Evolutionary conservation across 2,113 vertebrate species (phyloP).

Genomic region (Nibea coibor): DNA sequence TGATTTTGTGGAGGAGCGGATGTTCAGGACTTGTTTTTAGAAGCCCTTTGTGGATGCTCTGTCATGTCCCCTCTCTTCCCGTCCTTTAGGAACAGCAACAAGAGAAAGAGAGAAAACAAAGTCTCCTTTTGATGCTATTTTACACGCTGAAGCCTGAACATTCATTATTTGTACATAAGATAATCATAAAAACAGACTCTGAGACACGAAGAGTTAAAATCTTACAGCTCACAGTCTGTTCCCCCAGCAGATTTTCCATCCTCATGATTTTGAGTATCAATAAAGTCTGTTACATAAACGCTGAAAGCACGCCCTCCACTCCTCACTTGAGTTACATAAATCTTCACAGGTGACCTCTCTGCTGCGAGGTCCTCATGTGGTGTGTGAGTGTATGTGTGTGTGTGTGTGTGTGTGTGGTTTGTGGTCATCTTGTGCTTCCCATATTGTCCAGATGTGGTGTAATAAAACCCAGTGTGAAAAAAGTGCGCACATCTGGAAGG

Average conservation of each 20-base stretch:
- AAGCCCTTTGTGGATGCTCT: conserved; percentile 17
- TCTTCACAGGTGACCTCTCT: conserved; percentile 50
- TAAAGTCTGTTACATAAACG: conserved; percentile 59
- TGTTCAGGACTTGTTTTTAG: conserved; percentile 41
- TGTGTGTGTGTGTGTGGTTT: conserved; percentile 29
- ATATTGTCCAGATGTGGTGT: conserved; percentile 62
- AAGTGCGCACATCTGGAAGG: conserved; percentile 65
- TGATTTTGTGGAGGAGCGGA: conserved; percentile 26
- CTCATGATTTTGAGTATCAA: conserved; percentile 38
- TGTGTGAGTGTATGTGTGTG: conserved; percentile 14
- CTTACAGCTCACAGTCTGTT: background rate
- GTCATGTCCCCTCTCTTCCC: conserved; percentile 4
- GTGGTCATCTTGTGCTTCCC: conserved; percentile 46
- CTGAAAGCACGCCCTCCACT: conserved; percentile 30
- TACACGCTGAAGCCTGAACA: background rate
- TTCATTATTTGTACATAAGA: no score
- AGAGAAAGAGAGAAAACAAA: background rate
- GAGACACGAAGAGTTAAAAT: background rate
- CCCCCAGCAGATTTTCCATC: conserved; percentile 24
- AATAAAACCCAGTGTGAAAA: conserved; percentile 52
- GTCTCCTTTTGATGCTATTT: background rate
- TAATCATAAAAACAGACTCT: background rate
- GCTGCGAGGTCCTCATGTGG: conserved; percentile 31
- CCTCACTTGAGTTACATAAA: conserved; percentile 57
- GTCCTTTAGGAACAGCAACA: conserved; percentile 14